Evolutionary conservation across 2,888 invertebrate genomes (phyloP), one percentile per base, ranked within the genome.

Genomic region (Rhaphigaster nebulosa): DNA sequence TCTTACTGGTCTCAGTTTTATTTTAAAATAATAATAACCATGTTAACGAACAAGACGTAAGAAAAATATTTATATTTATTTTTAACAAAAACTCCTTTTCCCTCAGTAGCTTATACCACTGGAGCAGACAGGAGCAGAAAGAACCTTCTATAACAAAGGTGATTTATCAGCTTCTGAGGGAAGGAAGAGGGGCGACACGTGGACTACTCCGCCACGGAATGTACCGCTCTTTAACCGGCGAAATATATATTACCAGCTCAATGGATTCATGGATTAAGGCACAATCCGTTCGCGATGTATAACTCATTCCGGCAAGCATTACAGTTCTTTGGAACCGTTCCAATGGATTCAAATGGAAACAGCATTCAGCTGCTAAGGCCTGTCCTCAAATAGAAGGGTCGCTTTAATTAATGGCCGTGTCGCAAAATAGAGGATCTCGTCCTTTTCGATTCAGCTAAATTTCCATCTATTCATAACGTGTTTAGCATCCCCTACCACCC

Each of bases 301-400:
- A 76, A 76, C 70, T 76, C 70, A 76, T 76, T 76, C 70, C 20
- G n/a, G 15, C 20, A n/a, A n/a, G 84, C 45, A 50, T 84, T 84
- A 45, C 26, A 84, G 84, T 84, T 84, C 84, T 84, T 84, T 84
- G 84, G 84, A 84, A 50, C 18, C 45, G 45, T 84, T 84, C 84
- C 84, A 50, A 50, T 84, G 84, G 45, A 84, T 84, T 84, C 84
- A 84, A 50, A 84, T 84, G 84, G 84, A 84, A 84, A 50, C 84
- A 50, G 84, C n/a, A 84, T 45, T 84, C 84, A 84, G 84, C 45
- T n/a, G 84, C 70, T 76, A 38, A 34, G 38, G 70, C 6, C 20
- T 38, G 70, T 65, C 70, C 70, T 76, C 18, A 38, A 76, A 76
- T 76, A 23, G 70, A 76, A 76, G 70, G 70, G 70, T 0, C 18